These are phyloP conservation scores for Apotomis betuletana DNA, from an alignment of 2,888 invertebrate genomes.

Conservation along the genomic window DNA sequence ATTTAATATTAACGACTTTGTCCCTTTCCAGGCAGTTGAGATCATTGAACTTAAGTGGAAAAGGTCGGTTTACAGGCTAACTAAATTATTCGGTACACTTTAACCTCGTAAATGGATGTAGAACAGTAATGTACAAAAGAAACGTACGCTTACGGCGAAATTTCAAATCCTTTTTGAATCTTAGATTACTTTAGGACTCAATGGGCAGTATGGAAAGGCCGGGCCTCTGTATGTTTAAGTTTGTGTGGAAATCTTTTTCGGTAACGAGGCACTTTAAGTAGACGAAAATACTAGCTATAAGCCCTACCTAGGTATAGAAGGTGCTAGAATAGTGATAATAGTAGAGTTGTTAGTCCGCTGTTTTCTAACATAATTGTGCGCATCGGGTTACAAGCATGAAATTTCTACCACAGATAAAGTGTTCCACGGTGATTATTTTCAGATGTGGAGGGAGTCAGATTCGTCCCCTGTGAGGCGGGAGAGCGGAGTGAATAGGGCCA, in stretches of 20 bases:
- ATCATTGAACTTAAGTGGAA: constrained; percentile 16
- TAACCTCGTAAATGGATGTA: background rate
- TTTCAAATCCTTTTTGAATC: constrained; percentile 2
- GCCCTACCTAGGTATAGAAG: too few relatives aligned
- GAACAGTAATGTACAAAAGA: background rate
- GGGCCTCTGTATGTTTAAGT: too few relatives aligned
- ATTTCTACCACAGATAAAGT: too few relatives aligned
- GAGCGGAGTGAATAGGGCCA: too few relatives aligned
- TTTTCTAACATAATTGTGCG: too few relatives aligned
- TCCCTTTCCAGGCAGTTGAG: background rate
- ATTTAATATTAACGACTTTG: constrained; percentile 7
- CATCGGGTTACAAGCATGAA: too few relatives aligned
- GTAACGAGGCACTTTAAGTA: background rate
- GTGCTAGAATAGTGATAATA: too few relatives aligned
- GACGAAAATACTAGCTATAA: too few relatives aligned
- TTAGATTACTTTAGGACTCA: background rate
- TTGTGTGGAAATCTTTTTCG: background rate
- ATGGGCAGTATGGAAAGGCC: background rate
- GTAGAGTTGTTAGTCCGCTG: too few relatives aligned
- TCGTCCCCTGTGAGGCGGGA: too few relatives aligned
- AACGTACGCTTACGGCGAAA: background rate
- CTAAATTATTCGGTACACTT: constrained; percentile 15
- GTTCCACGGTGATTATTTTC: too few relatives aligned
- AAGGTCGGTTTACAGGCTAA: constrained; percentile 15
- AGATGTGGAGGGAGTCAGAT: too few relatives aligned